A percentile compares a stretch with the other conserved stretches of the same genome.
Evolutionary conservation across 2,888 invertebrate species (phyloP).

Genomic region (Sisyra terminalis): DNA sequence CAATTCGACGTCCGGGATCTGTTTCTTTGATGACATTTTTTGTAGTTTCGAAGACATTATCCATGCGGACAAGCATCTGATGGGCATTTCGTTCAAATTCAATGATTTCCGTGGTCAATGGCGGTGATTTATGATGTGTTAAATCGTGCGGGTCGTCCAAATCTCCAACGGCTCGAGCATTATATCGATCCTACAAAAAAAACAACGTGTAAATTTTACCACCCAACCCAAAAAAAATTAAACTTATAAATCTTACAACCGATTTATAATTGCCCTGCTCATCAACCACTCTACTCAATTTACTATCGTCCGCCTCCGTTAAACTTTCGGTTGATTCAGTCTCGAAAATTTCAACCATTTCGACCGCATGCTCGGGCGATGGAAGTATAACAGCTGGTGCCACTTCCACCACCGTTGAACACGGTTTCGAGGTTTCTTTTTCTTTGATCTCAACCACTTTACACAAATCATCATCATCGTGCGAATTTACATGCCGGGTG

Average conservation of each 20-base stretch:
- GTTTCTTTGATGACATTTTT: constrained; percentile 38
- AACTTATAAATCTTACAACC: background rate
- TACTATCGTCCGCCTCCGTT: constrained; percentile 4
- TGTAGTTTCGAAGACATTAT: constrained; percentile 38
- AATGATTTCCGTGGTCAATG: constrained; percentile 16
- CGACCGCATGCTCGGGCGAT: constrained; percentile 21
- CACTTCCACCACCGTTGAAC: constrained; percentile 31
- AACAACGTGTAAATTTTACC: background rate
- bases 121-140: constrained; percentile 10
- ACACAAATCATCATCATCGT: constrained; percentile 22
- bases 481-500: constrained; percentile 4
- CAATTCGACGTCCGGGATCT: constrained; percentile 43
- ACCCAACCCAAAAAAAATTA: background rate
- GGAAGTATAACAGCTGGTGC: constrained; percentile 8
- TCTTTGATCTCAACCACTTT: constrained; percentile 52
- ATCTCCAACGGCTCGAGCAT: background rate
- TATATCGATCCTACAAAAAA: background rate
- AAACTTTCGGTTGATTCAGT: constrained; percentile 8
- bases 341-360: constrained; percentile 36
- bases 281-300: constrained; percentile 6
- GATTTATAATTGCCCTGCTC: background rate
- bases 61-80: constrained; percentile 36
- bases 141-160: constrained; percentile 1
- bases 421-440: constrained; percentile 48
- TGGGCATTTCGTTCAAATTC: constrained; percentile 30